Percentiles rank a stretch among this genome's conserved stretches.
These are phyloP conservation scores for Neotragus pygmaeus DNA, from an alignment of 2,113 vertebrate genomes.

Conservation along the genomic window DNA sequence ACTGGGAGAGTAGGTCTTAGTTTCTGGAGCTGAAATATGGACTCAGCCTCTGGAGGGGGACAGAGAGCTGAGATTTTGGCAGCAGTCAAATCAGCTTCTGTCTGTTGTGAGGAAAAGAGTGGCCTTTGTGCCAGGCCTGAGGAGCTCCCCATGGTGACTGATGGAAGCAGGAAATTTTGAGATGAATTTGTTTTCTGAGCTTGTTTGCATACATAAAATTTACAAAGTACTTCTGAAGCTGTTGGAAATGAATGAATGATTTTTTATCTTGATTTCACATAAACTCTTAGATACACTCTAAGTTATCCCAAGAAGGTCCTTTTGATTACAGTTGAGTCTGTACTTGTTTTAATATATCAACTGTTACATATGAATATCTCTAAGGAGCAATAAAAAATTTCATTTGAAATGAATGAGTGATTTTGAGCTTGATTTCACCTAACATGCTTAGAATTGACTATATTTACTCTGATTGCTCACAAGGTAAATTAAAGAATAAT, in stretches of 20 bases:
- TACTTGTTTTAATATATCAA: background rate
- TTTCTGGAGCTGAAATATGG: background rate
- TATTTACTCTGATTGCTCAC: background rate
- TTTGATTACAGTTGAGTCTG: background rate
- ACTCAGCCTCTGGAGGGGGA: background rate
- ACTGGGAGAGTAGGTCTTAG: background rate
- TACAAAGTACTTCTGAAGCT: background rate
- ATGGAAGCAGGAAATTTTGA: background rate
- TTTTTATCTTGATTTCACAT: background rate
- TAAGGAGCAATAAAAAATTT: background rate
- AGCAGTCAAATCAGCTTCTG: background rate
- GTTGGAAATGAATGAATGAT: background rate
- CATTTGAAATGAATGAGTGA: background rate
- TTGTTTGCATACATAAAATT: background rate
- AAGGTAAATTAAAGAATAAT: background rate
- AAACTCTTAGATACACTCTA: background rate
- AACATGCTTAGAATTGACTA: background rate
- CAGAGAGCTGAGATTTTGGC: background rate
- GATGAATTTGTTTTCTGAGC: background rate
- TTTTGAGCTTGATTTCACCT: constrained; percentile 7
- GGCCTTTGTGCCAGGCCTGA: background rate
- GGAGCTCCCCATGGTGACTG: too few species aligned
- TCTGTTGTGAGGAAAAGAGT: background rate
- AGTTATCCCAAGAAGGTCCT: background rate
- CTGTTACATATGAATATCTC: background rate